These are phyloP conservation scores for Lacerta agilis DNA, from an alignment of 2,797 vertebrate genomes.

Conservation along the genomic window DNA sequence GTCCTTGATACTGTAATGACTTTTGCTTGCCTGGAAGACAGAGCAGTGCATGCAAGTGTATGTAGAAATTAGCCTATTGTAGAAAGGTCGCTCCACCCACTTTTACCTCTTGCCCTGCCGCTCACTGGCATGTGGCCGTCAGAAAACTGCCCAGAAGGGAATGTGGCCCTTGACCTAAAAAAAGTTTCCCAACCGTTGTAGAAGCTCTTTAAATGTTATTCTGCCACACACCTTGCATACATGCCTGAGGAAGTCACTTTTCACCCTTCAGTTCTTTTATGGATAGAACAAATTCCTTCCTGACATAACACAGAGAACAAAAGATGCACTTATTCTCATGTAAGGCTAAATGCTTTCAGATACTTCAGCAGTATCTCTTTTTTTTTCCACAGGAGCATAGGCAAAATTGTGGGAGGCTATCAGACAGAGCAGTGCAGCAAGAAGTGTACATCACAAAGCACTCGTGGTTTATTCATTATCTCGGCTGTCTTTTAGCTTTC, in stretches of 20 bases:
- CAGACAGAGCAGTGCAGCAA: conserved; percentile 30
- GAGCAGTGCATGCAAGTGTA: no score
- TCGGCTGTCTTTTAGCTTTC: conserved; percentile 39
- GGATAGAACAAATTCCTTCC: not conserved
- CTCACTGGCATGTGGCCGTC: no score
- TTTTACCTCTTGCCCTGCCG: no score
- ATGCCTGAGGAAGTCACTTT: not conserved
- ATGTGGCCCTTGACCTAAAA: no score
- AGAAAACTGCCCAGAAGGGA: no score
- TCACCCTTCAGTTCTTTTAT: not conserved
- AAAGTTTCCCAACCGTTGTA: no score
- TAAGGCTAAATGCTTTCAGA: conserved; percentile 6
- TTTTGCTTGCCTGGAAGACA: no score
- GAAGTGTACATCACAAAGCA: conserved; percentile 23
- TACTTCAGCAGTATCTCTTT: not conserved
- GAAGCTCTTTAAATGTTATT: no score
- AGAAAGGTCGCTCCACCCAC: no score
- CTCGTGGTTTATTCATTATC: conserved; percentile 42
- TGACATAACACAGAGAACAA: not conserved
- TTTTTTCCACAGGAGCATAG: not conserved
- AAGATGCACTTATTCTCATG: not conserved
- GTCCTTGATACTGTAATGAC: no score
- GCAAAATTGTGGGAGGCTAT: conserved; percentile 9
- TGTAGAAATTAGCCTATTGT: no score
- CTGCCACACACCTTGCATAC: not conserved